phyloP scores from a whole-genome alignment of 1,140 invertebrate species.

The Andrena cerasifolii region DNA sequence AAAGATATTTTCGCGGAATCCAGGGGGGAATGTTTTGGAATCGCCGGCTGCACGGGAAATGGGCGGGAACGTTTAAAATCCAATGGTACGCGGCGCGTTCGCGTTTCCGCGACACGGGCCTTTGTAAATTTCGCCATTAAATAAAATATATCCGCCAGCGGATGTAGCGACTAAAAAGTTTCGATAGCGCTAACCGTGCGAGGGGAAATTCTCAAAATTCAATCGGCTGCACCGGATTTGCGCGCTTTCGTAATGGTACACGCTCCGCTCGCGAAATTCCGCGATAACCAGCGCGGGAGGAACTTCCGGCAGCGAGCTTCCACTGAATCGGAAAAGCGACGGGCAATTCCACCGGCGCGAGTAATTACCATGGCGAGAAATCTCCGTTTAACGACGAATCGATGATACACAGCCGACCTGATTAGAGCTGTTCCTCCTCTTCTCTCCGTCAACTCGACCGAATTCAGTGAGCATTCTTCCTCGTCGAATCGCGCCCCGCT shows the following conservation, averaged over 20 bases:
- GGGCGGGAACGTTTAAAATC: background rate
- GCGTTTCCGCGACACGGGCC: background rate
- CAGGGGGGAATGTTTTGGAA: too few species aligned
- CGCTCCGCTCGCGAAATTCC: slow-evolving; percentile 25
- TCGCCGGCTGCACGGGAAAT: too few species aligned
- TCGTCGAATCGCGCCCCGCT: background rate
- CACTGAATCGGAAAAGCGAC: slow-evolving; percentile 56
- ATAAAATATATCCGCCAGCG: too few species aligned
- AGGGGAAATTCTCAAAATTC: background rate
- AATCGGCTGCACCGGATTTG: background rate
- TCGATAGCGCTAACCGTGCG: too few species aligned
- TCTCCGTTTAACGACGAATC: slow-evolving; percentile 63
- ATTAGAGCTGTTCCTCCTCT: slow-evolving; percentile 44
- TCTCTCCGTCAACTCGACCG: background rate
- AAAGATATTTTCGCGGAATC: background rate
- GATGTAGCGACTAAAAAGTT: too few species aligned
- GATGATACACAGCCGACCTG: slow-evolving; percentile 58
- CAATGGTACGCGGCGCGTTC: background rate
- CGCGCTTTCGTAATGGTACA: background rate
- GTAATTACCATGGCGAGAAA: slow-evolving; percentile 60
- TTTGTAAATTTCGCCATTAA: too few species aligned
- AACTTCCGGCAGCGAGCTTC: slow-evolving; percentile 40
- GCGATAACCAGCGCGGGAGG: slow-evolving; percentile 33
- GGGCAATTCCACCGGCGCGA: slow-evolving; percentile 50
- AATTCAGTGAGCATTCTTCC: too few species aligned